Base-by-base conservation (phyloP, 2,888 invertebrate species). In the Hirtodrosophila duncani region DNA sequence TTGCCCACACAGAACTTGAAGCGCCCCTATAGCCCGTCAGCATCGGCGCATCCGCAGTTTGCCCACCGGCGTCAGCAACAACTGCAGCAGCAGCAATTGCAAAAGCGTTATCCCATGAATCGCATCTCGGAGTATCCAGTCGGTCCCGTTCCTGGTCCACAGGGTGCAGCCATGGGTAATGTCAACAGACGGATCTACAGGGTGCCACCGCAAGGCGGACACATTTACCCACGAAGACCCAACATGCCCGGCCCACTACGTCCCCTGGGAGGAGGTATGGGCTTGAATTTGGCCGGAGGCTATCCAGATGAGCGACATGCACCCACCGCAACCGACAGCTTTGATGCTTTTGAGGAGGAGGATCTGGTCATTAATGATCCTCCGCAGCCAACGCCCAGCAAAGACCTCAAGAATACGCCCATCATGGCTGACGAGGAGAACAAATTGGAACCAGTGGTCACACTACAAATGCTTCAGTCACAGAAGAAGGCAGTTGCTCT, bases 381-480 rank as follows among this genome's bases (percentile, higher is more conserved):
- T 30, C 89, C 89, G 1, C 84, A 87, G 23, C 84, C 85, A 56
- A 61, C 78, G 68, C 69, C 82, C 1, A 82, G 69, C 23, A 83
- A 84, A 20, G 81, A 83, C 7, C 86, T 66, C 2, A n/a, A n/a
- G n/a, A n/a, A n/a, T n/a, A n/a, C n/a, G n/a, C n/a, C n/a, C n/a
- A n/a, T n/a, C n/a, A 44, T 48, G 64, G 26, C 26, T 1, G 38
- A 62, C 1, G 83, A 67, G 16, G 82, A 83, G 16, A 45, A 78
- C 2, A 86, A 84, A 26, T 84, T 89, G 3, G 88, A 89, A 16
- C 89, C 89, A 0, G 89, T 92, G 0, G 89, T 91, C 7, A 92
- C 92, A 0, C 81, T 92, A 20, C 92, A 92, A 85, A 92, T 92
- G 92, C 88, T 92, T 31, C 91, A 92, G 72, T 88, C 89, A 0